Evolutionary conservation across 2,888 invertebrate genomes (phyloP).

Genomic region (Torymus tubicola): DNA sequence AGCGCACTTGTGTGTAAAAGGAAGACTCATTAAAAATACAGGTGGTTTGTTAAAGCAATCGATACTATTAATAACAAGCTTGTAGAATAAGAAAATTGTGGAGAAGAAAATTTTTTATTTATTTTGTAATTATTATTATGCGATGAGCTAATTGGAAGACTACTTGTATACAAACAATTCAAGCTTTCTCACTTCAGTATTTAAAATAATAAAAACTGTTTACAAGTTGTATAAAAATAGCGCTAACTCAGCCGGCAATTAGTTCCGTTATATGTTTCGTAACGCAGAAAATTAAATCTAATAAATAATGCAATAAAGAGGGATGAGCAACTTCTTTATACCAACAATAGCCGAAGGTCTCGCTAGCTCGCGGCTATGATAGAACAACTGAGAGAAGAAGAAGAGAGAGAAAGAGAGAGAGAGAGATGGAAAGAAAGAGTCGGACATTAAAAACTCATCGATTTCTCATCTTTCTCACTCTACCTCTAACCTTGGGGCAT

Average conservation of each 20-base stretch:
- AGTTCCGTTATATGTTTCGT: conserved; percentile 36
- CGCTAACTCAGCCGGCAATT: not conserved
- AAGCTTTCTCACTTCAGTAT: no score
- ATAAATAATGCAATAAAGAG: conserved; percentile 45
- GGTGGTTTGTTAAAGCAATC: no score
- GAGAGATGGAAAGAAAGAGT: not conserved
- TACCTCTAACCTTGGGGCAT: conserved; percentile 31
- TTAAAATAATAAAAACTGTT: no score
- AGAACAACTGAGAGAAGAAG: not conserved
- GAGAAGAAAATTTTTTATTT: no score
- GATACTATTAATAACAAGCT: no score
- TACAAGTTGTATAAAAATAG: no score
- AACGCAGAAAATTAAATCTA: conserved; percentile 32
- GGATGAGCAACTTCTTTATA: conserved; percentile 36
- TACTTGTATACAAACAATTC: no score
- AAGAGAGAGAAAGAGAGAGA: not conserved
- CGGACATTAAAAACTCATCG: no score
- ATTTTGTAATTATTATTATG: no score
- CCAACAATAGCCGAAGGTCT: conserved; percentile 38
- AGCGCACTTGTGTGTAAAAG: not conserved
- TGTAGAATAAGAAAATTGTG: no score
- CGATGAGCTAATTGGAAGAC: no score
- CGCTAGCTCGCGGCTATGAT: conserved; percentile 8
- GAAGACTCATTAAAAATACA: no score
- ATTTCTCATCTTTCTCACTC: not conserved